Base-by-base conservation (phyloP, 2,797 vertebrate species). In the Sciaenops ocellatus region DNA sequence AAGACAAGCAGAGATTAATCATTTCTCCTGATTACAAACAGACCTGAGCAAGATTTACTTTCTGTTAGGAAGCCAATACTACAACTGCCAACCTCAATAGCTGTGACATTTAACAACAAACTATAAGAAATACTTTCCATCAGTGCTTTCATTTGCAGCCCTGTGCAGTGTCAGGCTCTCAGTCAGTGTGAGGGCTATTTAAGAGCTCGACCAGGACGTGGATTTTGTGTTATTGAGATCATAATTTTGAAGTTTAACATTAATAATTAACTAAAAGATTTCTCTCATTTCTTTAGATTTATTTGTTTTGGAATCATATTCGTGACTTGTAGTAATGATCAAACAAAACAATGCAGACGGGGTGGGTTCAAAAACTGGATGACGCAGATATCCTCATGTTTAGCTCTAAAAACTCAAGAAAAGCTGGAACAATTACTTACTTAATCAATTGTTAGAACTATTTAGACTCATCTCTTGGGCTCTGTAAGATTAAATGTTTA, bases 221-320 rank as follows among this genome's bases (percentile, higher is more conserved):
- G 79, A 81, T 82, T 82, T 83, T 61, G 26, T 77, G 64, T 86
- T 70, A 82, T 75, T 77, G 73, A 87, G 66, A 83, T 38, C 34
- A 38, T 9, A 38, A 38, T 38, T 38, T 9, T 38, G 8, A 38
- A 38, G 34, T 38, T 38, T 38, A 38, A 38, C 34, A 38, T 38
- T 38, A 38, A 38, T 38, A 38, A 38, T 9, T 38, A 9, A 38
- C 34, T 38, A 9, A 9, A 38, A 9, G 34, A 47, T 5, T 30
- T 57, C 5, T 69, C 1, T 28, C 3, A 63, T 42, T 62, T 61
- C 4, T 69, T 24, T 51, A 57, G 24, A 20, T 66, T 15, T 48
- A 4, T 28, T 60, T 41, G 22, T 51, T 22, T 10, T 54, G n/a
- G 15, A 47, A 30, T 15, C 42, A 46, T 5, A 61, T 46, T 15